Conservation (phyloP, 2,797 vertebrate genomes). For the Tadarida brasiliensis region DNA sequence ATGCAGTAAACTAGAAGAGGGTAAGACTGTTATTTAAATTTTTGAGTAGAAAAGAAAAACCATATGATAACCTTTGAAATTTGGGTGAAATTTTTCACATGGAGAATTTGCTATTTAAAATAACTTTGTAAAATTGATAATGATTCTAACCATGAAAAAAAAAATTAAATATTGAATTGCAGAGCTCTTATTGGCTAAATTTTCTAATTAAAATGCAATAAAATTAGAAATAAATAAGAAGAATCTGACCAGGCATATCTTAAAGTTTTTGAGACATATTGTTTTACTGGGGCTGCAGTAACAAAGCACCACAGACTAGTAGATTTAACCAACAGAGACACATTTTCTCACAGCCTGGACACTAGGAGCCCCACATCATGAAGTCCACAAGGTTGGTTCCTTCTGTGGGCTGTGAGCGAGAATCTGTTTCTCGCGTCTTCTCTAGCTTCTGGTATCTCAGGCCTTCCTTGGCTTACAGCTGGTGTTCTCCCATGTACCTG, state of each 20-base stretch:
- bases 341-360: not conserved
- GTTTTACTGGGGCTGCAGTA: not conserved
- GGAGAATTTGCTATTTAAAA: slow-evolving; percentile 5
- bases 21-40: slow-evolving; percentile 24
- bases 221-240: slow-evolving; percentile 13
- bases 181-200: not conserved
- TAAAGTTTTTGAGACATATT: not conserved
- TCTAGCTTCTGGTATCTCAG: not conserved
- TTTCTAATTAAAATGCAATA: slow-evolving; percentile 6
- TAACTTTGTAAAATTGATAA: not conserved
- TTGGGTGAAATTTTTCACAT: not conserved
- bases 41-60: not conserved
- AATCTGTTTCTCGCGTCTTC: not conserved
- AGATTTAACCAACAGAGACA: not conserved
- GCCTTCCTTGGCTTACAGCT: not conserved
- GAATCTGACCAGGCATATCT: not conserved
- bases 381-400: not conserved
- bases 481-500: not conserved
- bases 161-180: not conserved
- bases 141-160: not conserved
- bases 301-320: not conserved
- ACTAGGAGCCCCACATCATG: not conserved
- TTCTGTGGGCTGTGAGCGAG: not conserved
- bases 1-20: not conserved
- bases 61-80: not conserved